Base-by-base conservation (phyloP, 1,140 invertebrate genomes). In the Plutomurus gul region DNA sequence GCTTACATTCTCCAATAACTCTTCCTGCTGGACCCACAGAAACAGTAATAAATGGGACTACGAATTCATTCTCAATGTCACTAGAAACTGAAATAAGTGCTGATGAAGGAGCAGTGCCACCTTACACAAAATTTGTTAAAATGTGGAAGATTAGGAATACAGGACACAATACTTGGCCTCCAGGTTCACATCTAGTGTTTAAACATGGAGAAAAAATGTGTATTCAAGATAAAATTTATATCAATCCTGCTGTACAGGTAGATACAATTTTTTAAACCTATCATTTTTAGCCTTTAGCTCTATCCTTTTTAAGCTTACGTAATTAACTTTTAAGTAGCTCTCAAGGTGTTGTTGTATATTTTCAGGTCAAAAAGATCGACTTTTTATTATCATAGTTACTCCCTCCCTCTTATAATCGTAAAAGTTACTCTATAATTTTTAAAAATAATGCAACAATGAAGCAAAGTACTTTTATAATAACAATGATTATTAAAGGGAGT, bases 101-200 rank as follows among this genome's bases (percentile, higher is more conserved):
- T 11, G 56, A 70, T 20, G 49, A 43, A 83, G 92, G 91, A 51
- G 93, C 85, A 90, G 88, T 94, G 10, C 90, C 92, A 78, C 93
- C 93, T 25, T 91, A 90, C 84, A 93, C 92, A 75, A 88, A 89
- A 82, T 93, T 95, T 86, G 85, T 90, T 60, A 95, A 96, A 88
- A 91, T 92, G 10, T 96, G 95, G 93, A 88, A 89, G 77, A 87
- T 97, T 71, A 89, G 91, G 85, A 96, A 96, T 86, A 91, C 90
- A 84, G 94, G 95, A 4, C 89, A 89, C 5, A 92, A 94, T 80
- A 81, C 86, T 18, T 96, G 94, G 94, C 94, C 94, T 0, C 87
- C 87, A 4, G 93, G 93, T 13, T 93, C 93, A 84, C 90, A 88
- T 84, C 86, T 95, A 72, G 89, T 91, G 82, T 93, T 91, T 84